phyloP scores from a whole-genome alignment of 2,797 vertebrate species.

The Clarias laeviceps region DNA sequence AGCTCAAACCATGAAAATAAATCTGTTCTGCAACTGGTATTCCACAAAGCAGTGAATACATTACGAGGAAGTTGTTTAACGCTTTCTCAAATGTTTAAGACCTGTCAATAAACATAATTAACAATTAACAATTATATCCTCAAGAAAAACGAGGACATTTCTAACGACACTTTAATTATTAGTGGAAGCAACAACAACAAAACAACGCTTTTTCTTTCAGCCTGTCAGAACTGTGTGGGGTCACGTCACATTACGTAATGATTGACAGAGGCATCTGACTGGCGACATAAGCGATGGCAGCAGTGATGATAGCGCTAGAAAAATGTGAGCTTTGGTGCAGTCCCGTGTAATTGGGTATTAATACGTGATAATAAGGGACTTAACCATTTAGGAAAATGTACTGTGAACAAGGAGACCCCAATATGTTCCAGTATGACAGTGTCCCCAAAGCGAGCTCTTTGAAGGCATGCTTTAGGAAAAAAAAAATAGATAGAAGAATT shows the following conservation, averaged over 20 bases:
- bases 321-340: neutral
- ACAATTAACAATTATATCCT: neutral
- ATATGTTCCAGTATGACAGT: too few relatives aligned
- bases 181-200: neutral
- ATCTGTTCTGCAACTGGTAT: constrained; percentile 12
- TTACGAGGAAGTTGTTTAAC: neutral
- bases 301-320: neutral
- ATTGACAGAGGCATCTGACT: neutral
- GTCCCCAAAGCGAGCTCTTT: too few relatives aligned
- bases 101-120: neutral
- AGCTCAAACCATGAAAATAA: constrained; percentile 24
- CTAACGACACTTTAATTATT: neutral
- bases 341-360: neutral
- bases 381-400: neutral
- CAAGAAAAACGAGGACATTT: neutral
- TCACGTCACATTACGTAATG: neutral
- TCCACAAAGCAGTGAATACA: constrained; percentile 14
- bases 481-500: too few relatives aligned
- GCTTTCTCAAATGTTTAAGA: neutral
- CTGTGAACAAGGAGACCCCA: too few relatives aligned
- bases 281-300: neutral
- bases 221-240: neutral
- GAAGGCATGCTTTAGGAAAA: too few relatives aligned
- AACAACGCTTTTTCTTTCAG: neutral
- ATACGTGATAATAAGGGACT: neutral